phyloP scores from a whole-genome alignment of 2,888 invertebrate genomes.

The Smittia aterrima region DNA sequence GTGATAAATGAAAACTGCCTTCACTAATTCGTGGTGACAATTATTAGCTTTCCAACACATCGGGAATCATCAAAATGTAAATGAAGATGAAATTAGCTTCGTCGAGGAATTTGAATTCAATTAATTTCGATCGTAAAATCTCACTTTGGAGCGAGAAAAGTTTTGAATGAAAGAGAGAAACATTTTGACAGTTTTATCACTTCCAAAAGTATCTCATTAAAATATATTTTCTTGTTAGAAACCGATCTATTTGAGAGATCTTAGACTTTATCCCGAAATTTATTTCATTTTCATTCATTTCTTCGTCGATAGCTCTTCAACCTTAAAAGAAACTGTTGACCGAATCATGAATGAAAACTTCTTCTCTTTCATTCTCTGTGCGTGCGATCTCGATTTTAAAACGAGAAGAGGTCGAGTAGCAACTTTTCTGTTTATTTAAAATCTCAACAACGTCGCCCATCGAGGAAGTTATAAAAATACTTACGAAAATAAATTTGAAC shows the following conservation, averaged over 20 bases:
- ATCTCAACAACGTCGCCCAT: background rate
- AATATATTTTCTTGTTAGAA: slow-evolving; percentile 12
- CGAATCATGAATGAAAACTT: background rate
- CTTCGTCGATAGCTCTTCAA: background rate
- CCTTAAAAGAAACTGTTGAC: slow-evolving; percentile 3
- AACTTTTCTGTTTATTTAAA: background rate
- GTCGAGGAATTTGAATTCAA: background rate
- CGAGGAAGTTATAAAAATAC: slow-evolving; percentile 19
- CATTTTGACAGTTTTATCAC: slow-evolving; percentile 18
- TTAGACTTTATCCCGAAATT: slow-evolving; percentile 1
- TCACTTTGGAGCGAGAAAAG: background rate
- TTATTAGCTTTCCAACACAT: slow-evolving; percentile 1
- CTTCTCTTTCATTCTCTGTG: background rate
- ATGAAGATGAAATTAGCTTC: background rate
- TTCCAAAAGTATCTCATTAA: slow-evolving; percentile 3
- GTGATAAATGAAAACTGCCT: background rate
- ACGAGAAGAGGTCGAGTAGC: no score
- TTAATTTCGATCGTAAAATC: slow-evolving; percentile 15
- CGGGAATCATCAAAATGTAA: slow-evolving; percentile 5
- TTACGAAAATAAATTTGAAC: slow-evolving; percentile 16
- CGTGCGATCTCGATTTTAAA: background rate
- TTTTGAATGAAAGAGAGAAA: background rate
- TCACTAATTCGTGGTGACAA: slow-evolving; percentile 16
- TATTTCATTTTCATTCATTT: slow-evolving; percentile 12
- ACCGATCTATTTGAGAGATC: background rate